Evolutionary conservation across 2,113 vertebrate species (phyloP).

Genomic region (Butorides virescens): DNA sequence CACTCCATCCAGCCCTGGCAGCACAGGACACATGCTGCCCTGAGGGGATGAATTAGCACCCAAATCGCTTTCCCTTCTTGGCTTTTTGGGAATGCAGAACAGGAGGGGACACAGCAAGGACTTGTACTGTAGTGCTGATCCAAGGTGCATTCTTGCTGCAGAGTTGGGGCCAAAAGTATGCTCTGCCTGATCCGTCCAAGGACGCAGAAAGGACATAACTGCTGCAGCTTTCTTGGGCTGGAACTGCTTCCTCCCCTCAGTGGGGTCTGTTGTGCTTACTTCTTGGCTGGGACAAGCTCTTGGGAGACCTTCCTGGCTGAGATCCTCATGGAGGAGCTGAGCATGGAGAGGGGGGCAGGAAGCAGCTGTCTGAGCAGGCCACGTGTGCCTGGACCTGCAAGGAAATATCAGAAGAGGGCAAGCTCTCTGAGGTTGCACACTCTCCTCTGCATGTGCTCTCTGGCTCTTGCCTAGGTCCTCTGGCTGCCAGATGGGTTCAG

Average conservation of each 20-base stretch:
- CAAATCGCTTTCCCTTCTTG: not conserved
- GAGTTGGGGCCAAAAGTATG: not conserved
- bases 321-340: not conserved
- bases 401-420: not conserved
- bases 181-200: not conserved
- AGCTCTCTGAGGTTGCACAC: not conserved
- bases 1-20: not conserved
- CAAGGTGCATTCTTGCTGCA: not conserved
- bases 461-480: slow-evolving; percentile 76
- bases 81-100: not conserved
- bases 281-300: not conserved
- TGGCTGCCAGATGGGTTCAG: slow-evolving; percentile 85
- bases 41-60: not conserved
- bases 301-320: not conserved
- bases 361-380: not conserved
- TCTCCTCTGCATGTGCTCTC: not conserved
- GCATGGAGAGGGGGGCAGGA: not conserved
- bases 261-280: not conserved
- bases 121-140: not conserved
- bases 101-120: not conserved
- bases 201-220: not conserved
- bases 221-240: not conserved
- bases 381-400: not conserved
- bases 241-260: not conserved
- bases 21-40: not conserved